Evolutionary conservation across 2,113 vertebrate genomes (phyloP).

Genomic region (Plestiodon gilberti): DNA sequence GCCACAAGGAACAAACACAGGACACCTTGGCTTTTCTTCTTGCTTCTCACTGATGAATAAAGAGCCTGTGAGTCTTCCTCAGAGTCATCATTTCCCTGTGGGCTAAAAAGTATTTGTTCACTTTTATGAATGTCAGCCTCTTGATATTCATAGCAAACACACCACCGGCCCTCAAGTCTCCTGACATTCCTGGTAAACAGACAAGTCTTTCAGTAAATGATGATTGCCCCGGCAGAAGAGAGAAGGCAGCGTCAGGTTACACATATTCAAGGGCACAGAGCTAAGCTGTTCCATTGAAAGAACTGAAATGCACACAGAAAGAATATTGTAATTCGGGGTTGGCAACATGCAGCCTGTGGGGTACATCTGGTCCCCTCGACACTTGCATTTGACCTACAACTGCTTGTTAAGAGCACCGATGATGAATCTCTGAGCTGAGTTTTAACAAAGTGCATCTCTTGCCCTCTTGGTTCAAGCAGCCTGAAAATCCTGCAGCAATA

Average conservation of each 20-base stretch:
- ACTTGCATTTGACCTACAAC: constrained; percentile 6
- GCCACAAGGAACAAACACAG: constrained; percentile 36
- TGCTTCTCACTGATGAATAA: constrained; percentile 56
- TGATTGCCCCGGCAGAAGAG: constrained; percentile 64
- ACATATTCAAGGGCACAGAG: constrained; percentile 59
- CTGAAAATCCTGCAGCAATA: neutral
- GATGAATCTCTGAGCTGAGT: neutral
- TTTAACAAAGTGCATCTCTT: neutral
- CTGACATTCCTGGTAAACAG: constrained; percentile 75
- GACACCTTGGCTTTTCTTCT: constrained; percentile 51
- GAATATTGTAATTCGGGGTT: neutral
- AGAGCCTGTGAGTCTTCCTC: constrained; percentile 57
- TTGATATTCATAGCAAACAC: constrained; percentile 75
- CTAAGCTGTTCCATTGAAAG: constrained; percentile 34
- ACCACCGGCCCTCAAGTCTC: constrained; percentile 62
- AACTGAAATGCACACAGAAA: rapidly evolving
- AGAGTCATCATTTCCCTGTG: constrained; percentile 60
- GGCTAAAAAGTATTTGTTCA: constrained; percentile 74
- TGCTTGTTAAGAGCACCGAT: neutral
- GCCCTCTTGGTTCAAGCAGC: neutral
- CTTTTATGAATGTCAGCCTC: constrained; percentile 77
- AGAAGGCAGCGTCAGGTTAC: constrained; percentile 66
- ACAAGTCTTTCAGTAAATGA: constrained; percentile 75
- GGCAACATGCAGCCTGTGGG: neutral
- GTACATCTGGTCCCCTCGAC: neutral